These are phyloP conservation scores for Malacoctenus gilli DNA, from an alignment of 2,797 vertebrate genomes.

Conservation along the genomic window DNA sequence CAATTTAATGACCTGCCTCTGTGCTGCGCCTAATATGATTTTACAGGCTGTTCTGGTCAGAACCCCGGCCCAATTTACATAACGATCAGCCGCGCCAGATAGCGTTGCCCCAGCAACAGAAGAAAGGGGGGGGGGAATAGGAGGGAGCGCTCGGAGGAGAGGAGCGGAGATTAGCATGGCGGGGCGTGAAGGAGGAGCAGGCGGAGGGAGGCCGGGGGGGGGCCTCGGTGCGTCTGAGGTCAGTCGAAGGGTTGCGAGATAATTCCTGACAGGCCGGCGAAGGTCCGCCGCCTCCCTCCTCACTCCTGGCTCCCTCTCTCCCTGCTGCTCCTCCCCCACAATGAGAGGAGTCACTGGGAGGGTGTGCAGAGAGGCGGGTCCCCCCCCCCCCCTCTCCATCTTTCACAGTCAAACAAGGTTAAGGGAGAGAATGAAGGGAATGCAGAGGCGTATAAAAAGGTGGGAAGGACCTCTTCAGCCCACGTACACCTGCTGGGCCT, in stretches of 20 bases:
- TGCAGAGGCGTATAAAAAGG: constrained; percentile 65
- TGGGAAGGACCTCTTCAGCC: constrained; percentile 63
- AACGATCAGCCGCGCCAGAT: constrained; percentile 85
- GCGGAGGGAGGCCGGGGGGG: constrained; percentile 30
- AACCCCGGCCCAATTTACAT: constrained; percentile 87
- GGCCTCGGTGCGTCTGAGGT: constrained; percentile 59
- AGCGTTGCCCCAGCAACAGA: constrained; percentile 89
- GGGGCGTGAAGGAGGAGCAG: constrained; percentile 49
- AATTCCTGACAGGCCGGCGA: constrained; percentile 71
- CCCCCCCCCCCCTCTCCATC: constrained; percentile 46
- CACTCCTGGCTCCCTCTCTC: constrained; percentile 17
- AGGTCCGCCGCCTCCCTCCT: constrained; percentile 33
- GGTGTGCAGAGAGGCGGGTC: constrained; percentile 64
- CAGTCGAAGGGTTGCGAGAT: constrained; percentile 70
- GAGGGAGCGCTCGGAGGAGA: constrained; percentile 61
- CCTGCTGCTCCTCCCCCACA: constrained; percentile 29
- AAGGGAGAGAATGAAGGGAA: constrained; percentile 75
- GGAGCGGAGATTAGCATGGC: constrained; percentile 61
- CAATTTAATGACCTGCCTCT: constrained; percentile 88
- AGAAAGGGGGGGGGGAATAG: constrained; percentile 59
- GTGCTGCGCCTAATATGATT: constrained; percentile 87
- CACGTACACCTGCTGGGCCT: constrained; percentile 79
- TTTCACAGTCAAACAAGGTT: constrained; percentile 73
- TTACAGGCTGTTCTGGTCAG: constrained; percentile 88
- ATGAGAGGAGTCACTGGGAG: constrained; percentile 58